Conservation (phyloP, 2,888 invertebrate genomes). For the Sturmia bella region DNA sequence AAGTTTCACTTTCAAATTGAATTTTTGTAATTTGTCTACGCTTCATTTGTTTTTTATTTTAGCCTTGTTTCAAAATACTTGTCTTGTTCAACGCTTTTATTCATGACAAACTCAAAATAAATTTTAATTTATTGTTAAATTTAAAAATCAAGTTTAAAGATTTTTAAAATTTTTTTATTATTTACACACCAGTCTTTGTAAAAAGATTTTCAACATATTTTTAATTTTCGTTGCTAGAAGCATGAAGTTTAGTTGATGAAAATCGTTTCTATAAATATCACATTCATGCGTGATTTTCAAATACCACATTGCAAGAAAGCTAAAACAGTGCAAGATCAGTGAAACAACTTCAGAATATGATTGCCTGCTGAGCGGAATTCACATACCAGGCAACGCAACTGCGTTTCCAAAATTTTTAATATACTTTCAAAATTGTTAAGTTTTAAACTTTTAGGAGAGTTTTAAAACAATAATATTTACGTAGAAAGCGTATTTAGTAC, state of each 20-base stretch:
- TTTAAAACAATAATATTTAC: too few species aligned
- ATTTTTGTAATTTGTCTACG: constrained; percentile 36
- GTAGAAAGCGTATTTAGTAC: too few species aligned
- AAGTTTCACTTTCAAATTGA: constrained; percentile 58
- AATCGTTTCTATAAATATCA: too few species aligned
- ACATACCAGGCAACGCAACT: too few species aligned
- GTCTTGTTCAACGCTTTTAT: constrained; percentile 3
- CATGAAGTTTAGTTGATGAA: background rate
- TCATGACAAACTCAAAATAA: background rate
- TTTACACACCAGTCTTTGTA: background rate
- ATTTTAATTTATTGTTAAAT: constrained; percentile 25
- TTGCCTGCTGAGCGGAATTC: too few species aligned
- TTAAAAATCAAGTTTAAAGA: constrained; percentile 23
- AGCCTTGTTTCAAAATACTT: constrained; percentile 34
- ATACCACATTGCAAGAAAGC: too few species aligned
- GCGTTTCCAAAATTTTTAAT: too few species aligned
- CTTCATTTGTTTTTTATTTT: constrained; percentile 54
- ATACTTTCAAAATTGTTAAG: too few species aligned
- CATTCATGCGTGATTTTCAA: too few species aligned
- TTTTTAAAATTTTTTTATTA: constrained; percentile 11
- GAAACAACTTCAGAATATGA: too few species aligned
- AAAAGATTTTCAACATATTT: background rate
- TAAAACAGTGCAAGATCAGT: too few species aligned
- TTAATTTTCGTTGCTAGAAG: background rate
- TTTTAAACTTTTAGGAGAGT: too few species aligned